Conservation (phyloP, 2,113 vertebrate genomes). For the Anhinga anhinga region DNA sequence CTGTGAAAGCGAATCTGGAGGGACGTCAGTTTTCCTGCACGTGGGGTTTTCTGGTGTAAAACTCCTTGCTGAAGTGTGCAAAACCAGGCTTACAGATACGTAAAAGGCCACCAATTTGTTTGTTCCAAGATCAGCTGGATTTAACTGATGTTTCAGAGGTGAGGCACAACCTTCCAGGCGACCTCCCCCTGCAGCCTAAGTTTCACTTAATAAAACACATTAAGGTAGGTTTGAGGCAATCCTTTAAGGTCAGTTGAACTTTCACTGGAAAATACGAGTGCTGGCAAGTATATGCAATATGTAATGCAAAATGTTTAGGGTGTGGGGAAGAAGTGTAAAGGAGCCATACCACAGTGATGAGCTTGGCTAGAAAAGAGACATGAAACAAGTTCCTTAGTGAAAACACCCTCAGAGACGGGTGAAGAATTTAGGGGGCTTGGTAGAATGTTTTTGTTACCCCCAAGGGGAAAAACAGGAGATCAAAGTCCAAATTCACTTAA, state of each 20-base stretch:
- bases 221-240: slow-evolving; percentile 52
- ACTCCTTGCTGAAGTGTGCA: not conserved
- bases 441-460: slow-evolving; percentile 61
- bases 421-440: slow-evolving; percentile 48
- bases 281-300: slow-evolving; percentile 55
- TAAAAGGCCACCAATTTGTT: slow-evolving; percentile 27
- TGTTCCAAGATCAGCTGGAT: slow-evolving; percentile 10
- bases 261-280: slow-evolving; percentile 63
- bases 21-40: not conserved
- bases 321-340: slow-evolving; percentile 56
- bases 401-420: slow-evolving; percentile 44
- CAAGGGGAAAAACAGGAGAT: slow-evolving; percentile 59
- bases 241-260: slow-evolving; percentile 66
- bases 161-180: slow-evolving; percentile 8
- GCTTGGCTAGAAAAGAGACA: slow-evolving; percentile 57
- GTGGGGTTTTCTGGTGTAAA: not conserved
- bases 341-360: slow-evolving; percentile 64
- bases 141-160: slow-evolving; percentile 39
- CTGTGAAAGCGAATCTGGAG: not conserved
- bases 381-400: slow-evolving; percentile 46
- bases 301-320: slow-evolving; percentile 63
- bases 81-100: not conserved
- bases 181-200: not conserved
- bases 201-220: slow-evolving; percentile 48
- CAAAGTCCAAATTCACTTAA: slow-evolving; percentile 57